Evolutionary conservation across 2,888 invertebrate species (phyloP).

Genomic region (Pardosa pseudoannulata): DNA sequence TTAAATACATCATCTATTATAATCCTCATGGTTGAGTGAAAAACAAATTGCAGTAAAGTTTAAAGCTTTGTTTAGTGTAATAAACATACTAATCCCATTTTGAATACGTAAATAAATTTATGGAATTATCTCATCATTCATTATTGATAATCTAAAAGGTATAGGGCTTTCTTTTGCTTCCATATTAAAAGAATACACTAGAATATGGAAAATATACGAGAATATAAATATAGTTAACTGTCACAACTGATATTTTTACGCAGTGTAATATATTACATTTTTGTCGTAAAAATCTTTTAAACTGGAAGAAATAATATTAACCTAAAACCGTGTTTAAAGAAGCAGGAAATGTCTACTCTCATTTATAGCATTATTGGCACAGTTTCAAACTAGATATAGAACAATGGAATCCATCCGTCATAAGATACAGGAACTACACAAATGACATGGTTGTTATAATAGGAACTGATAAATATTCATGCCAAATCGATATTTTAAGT

Average conservation of each 20-base stretch:
- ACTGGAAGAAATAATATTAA: constrained; percentile 35
- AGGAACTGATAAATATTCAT: neutral
- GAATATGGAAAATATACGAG: too few relatives aligned
- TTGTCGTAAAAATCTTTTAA: constrained; percentile 26
- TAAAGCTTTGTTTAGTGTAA: too few relatives aligned
- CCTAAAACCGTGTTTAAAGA: constrained; percentile 19
- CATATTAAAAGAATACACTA: too few relatives aligned
- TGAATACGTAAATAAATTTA: too few relatives aligned
- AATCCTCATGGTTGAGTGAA: too few relatives aligned
- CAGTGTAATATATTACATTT: constrained; percentile 8
- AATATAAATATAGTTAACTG: too few relatives aligned
- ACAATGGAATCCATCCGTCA: constrained; percentile 34
- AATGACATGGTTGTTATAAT: neutral
- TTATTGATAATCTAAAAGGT: too few relatives aligned
- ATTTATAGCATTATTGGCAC: constrained; percentile 41
- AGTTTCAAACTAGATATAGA: constrained; percentile 33
- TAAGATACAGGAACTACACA: constrained; percentile 3
- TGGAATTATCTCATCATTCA: too few relatives aligned
- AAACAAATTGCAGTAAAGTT: too few relatives aligned
- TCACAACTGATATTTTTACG: neutral
- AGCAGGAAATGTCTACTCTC: constrained; percentile 25
- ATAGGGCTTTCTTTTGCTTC: too few relatives aligned
- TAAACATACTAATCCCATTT: too few relatives aligned
- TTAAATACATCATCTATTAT: too few relatives aligned
- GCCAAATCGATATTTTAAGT: neutral